Evolutionary conservation across 2,888 invertebrate species (phyloP).

Genomic region (Sceliomorpha sp.): DNA sequence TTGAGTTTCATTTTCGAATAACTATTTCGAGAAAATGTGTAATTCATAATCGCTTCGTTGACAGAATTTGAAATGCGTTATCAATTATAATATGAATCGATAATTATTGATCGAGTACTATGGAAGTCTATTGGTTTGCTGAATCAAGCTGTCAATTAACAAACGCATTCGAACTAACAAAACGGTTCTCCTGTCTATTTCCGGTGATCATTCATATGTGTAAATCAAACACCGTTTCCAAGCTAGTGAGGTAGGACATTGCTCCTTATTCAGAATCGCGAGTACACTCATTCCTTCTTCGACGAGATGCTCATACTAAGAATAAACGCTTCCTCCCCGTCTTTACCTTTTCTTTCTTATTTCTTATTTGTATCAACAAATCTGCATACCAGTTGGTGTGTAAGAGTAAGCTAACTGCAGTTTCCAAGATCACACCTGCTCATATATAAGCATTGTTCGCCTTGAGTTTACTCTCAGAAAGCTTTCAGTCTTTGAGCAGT

Average conservation of each 20-base stretch:
- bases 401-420: constrained; percentile 62
- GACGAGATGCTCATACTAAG: constrained; percentile 42
- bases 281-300: constrained; percentile 43
- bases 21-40: too few relatives aligned
- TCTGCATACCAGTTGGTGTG: constrained; percentile 61
- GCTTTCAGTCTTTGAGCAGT: constrained; percentile 49
- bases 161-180: too few relatives aligned
- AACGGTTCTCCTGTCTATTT: too few relatives aligned
- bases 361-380: constrained; percentile 59
- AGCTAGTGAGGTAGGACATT: constrained; percentile 35
- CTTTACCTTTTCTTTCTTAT: constrained; percentile 52
- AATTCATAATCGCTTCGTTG: too few relatives aligned
- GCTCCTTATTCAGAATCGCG: constrained; percentile 43
- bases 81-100: too few relatives aligned
- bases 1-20: too few relatives aligned
- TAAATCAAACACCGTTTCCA: constrained; percentile 5
- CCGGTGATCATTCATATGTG: too few relatives aligned
- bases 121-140: too few relatives aligned
- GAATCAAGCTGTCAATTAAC: too few relatives aligned
- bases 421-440: constrained; percentile 64
- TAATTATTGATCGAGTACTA: too few relatives aligned
- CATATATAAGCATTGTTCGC: constrained; percentile 68
- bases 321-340: constrained; percentile 54
- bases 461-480: constrained; percentile 57
- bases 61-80: too few relatives aligned